These are phyloP conservation scores for Leptobrachium leishanense DNA, from an alignment of 2,113 vertebrate genomes.

Conservation along the genomic window DNA sequence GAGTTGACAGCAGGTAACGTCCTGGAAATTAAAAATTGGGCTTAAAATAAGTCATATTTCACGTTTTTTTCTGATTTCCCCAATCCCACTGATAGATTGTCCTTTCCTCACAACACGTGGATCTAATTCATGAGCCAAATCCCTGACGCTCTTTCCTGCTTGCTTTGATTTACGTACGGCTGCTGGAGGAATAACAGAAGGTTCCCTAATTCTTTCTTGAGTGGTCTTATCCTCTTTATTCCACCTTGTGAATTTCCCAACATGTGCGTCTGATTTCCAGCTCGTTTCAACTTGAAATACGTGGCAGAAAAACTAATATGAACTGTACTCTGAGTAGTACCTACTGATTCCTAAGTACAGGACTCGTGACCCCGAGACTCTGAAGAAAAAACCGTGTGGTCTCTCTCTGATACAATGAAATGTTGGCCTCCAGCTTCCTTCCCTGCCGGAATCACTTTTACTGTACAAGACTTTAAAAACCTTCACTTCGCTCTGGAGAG, in stretches of 20 bases:
- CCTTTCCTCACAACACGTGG: conserved; percentile 49
- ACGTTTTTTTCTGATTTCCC: conserved; percentile 36
- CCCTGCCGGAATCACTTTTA: not conserved
- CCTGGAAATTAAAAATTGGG: conserved; percentile 47
- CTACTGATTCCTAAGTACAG: not conserved
- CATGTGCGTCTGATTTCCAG: conserved; percentile 48
- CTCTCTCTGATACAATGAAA: not conserved
- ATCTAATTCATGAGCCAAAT: conserved; percentile 44
- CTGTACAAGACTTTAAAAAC: not conserved
- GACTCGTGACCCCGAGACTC: conserved; percentile 18
- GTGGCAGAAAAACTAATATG: conserved; percentile 7
- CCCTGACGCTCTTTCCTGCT: conserved; percentile 42
- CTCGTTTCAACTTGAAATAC: conserved; percentile 23
- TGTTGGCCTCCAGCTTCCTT: not conserved
- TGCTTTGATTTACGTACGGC: conserved; percentile 43
- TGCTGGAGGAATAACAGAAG: conserved; percentile 33
- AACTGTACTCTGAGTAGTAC: not conserved
- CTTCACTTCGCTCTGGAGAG: too few species aligned
- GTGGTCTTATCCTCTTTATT: conserved; percentile 45
- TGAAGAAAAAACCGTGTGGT: not conserved
- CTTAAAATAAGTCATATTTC: conserved; percentile 48
- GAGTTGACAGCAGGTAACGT: conserved; percentile 46
- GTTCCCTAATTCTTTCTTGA: conserved; percentile 48
- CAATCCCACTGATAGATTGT: conserved; percentile 48
- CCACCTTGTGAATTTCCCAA: conserved; percentile 42